Conservation (phyloP, 1,140 invertebrate species). For the Trichonephila inaurata region DNA sequence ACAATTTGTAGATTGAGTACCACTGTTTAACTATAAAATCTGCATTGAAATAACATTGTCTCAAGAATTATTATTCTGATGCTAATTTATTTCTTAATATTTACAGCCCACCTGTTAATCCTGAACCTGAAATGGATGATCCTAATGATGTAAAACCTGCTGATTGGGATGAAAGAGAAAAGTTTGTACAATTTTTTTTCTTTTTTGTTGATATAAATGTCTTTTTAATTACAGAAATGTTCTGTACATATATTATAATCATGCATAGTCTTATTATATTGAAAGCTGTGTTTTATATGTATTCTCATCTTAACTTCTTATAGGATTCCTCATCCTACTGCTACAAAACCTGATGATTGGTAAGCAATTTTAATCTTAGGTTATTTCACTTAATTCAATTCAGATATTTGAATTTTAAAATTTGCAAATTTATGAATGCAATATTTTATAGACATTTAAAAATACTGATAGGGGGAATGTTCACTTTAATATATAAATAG, state of each 20-base stretch:
- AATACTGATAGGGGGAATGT: too few species aligned
- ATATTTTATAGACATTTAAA: too few species aligned
- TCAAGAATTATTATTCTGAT: too few species aligned
- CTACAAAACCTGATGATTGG: conserved; percentile 96
- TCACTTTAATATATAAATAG: too few species aligned
- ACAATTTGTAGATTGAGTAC: too few species aligned
- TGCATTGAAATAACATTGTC: too few species aligned
- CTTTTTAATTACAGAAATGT: not conserved
- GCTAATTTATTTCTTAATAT: not conserved
- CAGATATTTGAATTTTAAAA: too few species aligned
- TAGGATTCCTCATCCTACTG: conserved; percentile 91
- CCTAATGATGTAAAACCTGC: conserved; percentile 93
- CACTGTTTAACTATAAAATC: too few species aligned
- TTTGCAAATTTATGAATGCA: too few species aligned
- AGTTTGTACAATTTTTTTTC: conserved; percentile 80
- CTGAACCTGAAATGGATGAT: conserved; percentile 97
- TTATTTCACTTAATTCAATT: too few species aligned
- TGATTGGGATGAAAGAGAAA: conserved; percentile 98
- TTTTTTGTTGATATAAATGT: not conserved
- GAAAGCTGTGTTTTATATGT: not conserved
- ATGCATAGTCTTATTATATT: too few species aligned
- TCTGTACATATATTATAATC: too few species aligned
- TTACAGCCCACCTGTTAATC: conserved; percentile 92
- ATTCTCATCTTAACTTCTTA: conserved; percentile 60
- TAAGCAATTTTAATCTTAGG: conserved; percentile 76